phyloP scores from a whole-genome alignment of 1,140 invertebrate species.

The Ridgeia piscesae region DNA sequence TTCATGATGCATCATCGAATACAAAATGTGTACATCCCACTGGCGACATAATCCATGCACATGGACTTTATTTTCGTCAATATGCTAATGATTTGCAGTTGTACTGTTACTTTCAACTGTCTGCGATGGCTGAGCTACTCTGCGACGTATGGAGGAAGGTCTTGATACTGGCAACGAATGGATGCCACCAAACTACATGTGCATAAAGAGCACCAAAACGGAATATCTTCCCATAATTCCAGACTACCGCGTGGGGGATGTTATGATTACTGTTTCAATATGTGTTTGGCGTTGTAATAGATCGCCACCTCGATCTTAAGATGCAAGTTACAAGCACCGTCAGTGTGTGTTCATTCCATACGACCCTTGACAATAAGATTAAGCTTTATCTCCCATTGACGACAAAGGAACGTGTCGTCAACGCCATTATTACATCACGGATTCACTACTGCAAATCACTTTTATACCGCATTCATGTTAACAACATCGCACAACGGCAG shows the following conservation, averaged over 20 bases:
- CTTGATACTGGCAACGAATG: too few species aligned
- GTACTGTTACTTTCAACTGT: too few species aligned
- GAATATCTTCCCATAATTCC: background rate
- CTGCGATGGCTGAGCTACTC: too few species aligned
- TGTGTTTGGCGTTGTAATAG: background rate
- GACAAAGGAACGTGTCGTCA: background rate
- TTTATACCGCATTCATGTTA: background rate
- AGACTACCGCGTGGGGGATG: background rate
- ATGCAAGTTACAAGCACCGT: background rate
- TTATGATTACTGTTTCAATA: background rate
- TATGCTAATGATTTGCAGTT: too few species aligned
- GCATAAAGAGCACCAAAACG: background rate
- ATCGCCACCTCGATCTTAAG: background rate
- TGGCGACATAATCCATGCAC: too few species aligned
- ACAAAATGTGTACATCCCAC: too few species aligned
- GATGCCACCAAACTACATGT: too few species aligned
- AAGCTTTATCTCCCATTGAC: background rate
- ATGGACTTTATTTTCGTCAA: too few species aligned
- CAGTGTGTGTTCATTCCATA: background rate
- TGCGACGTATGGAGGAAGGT: too few species aligned
- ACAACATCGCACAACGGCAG: background rate
- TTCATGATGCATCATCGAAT: too few species aligned
- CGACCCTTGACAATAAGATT: background rate
- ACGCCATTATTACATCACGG: background rate
- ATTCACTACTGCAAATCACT: background rate